Evolutionary conservation across 2,888 invertebrate species (phyloP).

Genomic region (Melipona beecheii): DNA sequence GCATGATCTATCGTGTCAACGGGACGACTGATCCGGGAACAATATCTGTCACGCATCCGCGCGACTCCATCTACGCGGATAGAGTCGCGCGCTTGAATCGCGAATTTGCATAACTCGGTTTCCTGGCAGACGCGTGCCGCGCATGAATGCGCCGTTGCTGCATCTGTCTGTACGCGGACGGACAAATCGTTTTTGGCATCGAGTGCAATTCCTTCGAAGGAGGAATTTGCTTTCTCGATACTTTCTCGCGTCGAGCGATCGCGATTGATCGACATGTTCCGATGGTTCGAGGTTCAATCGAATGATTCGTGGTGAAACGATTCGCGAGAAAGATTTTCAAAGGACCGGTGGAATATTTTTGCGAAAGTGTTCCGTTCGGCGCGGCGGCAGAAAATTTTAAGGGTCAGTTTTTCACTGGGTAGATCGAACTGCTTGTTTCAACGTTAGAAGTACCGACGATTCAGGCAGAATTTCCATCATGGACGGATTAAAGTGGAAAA

Average conservation of each 20-base stretch:
- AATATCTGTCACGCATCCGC: constrained; percentile 54
- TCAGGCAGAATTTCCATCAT: too few species aligned
- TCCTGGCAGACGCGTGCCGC: constrained; percentile 56
- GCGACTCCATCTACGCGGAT: constrained; percentile 57
- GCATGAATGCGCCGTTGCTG: constrained; percentile 52
- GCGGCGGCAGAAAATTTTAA: too few species aligned
- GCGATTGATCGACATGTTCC: background rate
- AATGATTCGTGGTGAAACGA: too few species aligned
- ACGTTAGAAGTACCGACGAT: too few species aligned
- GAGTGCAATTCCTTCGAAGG: background rate
- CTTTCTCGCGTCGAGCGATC: background rate
- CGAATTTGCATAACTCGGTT: constrained; percentile 76
- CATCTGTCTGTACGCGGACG: constrained; percentile 44
- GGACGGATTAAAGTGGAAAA: too few species aligned
- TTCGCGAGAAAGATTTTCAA: too few species aligned
- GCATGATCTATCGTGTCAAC: constrained; percentile 36
- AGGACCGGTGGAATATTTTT: too few species aligned
- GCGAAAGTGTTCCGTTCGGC: too few species aligned
- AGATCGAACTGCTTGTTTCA: too few species aligned
- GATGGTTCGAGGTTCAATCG: too few species aligned
- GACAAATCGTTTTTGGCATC: constrained; percentile 3
- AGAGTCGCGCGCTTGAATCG: constrained; percentile 51
- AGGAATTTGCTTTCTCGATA: background rate
- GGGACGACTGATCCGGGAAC: constrained; percentile 58
- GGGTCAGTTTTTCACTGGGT: too few species aligned